Base-by-base conservation (phyloP, 2,113 vertebrate species). In the Emydocephalus ijimae region DNA sequence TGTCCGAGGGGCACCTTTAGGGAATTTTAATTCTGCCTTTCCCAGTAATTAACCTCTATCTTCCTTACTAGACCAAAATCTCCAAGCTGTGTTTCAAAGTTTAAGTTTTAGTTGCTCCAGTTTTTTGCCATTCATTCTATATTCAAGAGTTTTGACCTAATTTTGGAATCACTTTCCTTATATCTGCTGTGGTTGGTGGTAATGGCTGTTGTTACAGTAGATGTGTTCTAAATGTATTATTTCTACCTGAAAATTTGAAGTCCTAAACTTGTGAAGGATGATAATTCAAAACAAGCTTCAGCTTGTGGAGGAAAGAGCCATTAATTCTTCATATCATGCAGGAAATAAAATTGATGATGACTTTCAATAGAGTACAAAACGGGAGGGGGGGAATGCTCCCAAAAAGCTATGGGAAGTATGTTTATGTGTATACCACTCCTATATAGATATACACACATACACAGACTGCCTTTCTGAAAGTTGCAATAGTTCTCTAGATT, bases 341-440 rank as follows among this genome's bases (percentile, higher is more conserved):
- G 93, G 93, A 93, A 86, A 24, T 1, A 94, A 94, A 92, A 93
- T 94, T 95, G 69, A 86, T 94, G 95, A 94, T 57, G 86, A 61
- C 86, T 56, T 0, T 0, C 95, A 89, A 91, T 43, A 52, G 94
- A 94, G 89, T 21, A 93, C 90, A 85, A 91, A 93, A 92, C 3
- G 1, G 6, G 6, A 6, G 23, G 2, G 8, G 29, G 18, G 93
- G 52, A 29, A 94, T 24, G 10, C 2, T 59, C 55, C 56, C 90
- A 96, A 94, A 0, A 0, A 0, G 4, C 52, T 39, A 93, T 91
- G 93, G 91, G 92, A 56, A 90, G 90, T 90, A 90, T 48, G 12
- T 87, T 4, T 54, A 43, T 34, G 2, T 74, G 5, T 34, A 18
- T 12, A n/a, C 57, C 69, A 39, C 18, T 6, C 12, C 4, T 69